Percentiles rank a stretch among this genome's conserved stretches.
Evolutionary conservation across 2,888 invertebrate genomes (phyloP).

Genomic region (Resseliella maxima): DNA sequence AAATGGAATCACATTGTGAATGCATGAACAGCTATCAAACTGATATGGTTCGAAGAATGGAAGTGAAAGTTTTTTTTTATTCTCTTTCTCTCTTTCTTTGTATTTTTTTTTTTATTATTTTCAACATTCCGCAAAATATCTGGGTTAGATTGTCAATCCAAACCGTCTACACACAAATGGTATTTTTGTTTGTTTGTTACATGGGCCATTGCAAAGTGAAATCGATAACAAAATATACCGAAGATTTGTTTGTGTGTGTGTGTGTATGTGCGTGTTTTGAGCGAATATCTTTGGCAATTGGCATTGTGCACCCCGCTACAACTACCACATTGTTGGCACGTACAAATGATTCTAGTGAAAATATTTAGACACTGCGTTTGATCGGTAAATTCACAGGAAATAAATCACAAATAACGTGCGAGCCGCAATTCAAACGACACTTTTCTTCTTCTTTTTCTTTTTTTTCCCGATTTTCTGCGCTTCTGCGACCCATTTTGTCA

Average conservation of each 20-base stretch:
- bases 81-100: background rate
- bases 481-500: background rate
- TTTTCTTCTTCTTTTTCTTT: background rate
- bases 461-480: background rate
- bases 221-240: conserved; percentile 39
- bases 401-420: background rate
- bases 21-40: conserved; percentile 48
- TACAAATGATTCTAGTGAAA: background rate
- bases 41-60: conserved; percentile 29
- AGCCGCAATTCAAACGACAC: background rate
- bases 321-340: background rate
- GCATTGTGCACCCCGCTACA: background rate
- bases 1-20: conserved; percentile 48
- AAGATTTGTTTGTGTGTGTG: background rate
- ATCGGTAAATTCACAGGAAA: conserved; percentile 5
- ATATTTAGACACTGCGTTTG: conserved; percentile 14
- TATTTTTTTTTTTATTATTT: background rate
- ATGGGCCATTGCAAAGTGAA: background rate
- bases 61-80: conserved; percentile 5
- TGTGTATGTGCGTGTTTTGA: too few species aligned
- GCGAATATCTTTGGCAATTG: background rate
- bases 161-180: background rate
- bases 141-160: conserved; percentile 39
- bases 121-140: conserved; percentile 14
- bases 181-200: background rate